Conservation (phyloP, 2,113 vertebrate genomes). For the Laticauda laticaudata region DNA sequence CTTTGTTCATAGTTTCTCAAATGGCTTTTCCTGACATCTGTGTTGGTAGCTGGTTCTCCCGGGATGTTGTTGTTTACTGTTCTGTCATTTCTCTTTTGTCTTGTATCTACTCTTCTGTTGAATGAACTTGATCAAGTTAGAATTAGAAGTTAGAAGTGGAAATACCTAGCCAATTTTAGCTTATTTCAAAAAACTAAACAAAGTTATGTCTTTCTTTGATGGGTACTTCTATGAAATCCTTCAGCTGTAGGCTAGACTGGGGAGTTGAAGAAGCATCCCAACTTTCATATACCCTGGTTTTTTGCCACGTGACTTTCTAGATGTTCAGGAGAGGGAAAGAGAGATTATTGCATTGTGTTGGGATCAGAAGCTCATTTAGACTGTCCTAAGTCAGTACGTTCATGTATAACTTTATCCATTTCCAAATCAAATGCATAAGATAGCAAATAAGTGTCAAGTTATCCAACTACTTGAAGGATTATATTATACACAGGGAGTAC, state of each 20-base stretch:
- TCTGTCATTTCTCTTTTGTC: not conserved
- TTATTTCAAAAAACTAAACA: not conserved
- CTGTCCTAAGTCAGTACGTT: not conserved
- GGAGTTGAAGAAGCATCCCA: not conserved
- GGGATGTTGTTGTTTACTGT: slow-evolving; percentile 39
- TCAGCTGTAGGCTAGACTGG: not conserved
- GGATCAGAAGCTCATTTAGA: not conserved
- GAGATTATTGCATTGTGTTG: not conserved
- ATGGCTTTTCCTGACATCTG: slow-evolving; percentile 63
- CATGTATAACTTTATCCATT: not conserved
- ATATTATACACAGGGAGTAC: not conserved
- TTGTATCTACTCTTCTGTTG: not conserved
- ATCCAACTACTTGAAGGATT: slow-evolving; percentile 24
- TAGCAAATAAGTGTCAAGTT: slow-evolving; percentile 3
- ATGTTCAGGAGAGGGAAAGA: not conserved
- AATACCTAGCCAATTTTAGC: not conserved
- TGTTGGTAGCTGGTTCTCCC: slow-evolving; percentile 51
- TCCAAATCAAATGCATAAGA: slow-evolving; percentile 20
- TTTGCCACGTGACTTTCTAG: not conserved
- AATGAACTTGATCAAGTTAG: slow-evolving; percentile 33
- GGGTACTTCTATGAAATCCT: not conserved
- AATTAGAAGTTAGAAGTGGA: not conserved
- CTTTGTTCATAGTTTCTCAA: slow-evolving; percentile 51
- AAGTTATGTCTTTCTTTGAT: not conserved
- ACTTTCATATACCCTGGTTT: not conserved